Base-by-base conservation (phyloP, 2,888 invertebrate genomes). In the Caenorhabditis sp. region DNA sequence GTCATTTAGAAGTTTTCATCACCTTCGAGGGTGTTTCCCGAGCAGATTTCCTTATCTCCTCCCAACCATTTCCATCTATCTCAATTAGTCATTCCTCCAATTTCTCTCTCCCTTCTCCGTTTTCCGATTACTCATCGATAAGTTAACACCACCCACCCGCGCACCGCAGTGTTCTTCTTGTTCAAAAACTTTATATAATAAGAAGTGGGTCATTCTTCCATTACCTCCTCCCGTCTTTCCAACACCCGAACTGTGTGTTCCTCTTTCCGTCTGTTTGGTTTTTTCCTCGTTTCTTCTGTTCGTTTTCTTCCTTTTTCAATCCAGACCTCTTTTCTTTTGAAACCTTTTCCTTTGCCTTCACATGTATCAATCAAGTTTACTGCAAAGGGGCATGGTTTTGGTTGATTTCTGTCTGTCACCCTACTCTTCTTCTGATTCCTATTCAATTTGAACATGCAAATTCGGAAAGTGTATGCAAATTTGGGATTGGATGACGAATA, bases 91-190 rank as follows among this genome's bases (percentile, higher is more conserved):
- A 67, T 53, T 20, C 47, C 47, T 5, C 20, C 50, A 56, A 58
- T 58, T 35, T 74, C 64, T 74, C 35, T 62, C 44, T 37, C 37
- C 20, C 35, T 24, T 26, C 32, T 18, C 8, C 65, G 35, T 47
- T 65, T 74, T 60, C 50, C 67, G 67, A 76, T 76, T 76, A 76
- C 67, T 76, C 76, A 76, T 53, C 76, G 76, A 76, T 76, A 76
- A 76, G 76, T 76, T 60, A 76, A 76, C 76, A 76, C n/a, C n/a
- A n/a, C 76, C 67, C 76, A 67, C 76, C 51, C 76, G 37, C 53
- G n/a, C 60, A 60, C n/a, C n/a, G n/a, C 44, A 60, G 15, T 40
- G 60, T 64, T 55, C 24, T 55, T 24, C 44, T 22, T 22, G 37
- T 60, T 67, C 8, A 61, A 67, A 76, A 76, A 76, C 67, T 58